These are phyloP conservation scores for Eutrigla gurnardus DNA, from an alignment of 2,797 vertebrate genomes.

Conservation along the genomic window DNA sequence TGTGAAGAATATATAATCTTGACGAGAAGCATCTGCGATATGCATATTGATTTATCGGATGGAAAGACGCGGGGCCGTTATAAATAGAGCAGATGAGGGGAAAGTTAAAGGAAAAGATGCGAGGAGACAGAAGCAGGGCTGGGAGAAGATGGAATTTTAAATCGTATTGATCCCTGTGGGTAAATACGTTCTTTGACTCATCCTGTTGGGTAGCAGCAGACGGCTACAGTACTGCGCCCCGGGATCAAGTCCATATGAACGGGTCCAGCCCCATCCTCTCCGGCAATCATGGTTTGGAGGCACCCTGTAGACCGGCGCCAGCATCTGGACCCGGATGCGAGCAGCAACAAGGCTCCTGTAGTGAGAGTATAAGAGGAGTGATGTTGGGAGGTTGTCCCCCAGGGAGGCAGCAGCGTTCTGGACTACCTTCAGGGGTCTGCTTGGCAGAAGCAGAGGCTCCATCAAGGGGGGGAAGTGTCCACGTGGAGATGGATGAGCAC, in stretches of 20 bases:
- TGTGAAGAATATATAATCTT: slow-evolving; percentile 53
- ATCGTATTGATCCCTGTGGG: slow-evolving; percentile 53
- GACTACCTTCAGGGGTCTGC: background rate
- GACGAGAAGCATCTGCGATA: slow-evolving; percentile 50
- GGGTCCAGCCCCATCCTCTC: background rate
- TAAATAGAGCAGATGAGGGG: slow-evolving; percentile 35
- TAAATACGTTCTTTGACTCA: slow-evolving; percentile 39
- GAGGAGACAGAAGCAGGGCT: slow-evolving; percentile 15
- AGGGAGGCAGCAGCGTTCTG: background rate
- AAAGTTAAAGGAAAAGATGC: slow-evolving; percentile 44
- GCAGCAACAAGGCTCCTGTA: background rate
- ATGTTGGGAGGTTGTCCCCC: background rate
- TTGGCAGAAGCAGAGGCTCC: background rate
- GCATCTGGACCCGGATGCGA: background rate
- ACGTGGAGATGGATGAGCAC: background rate
- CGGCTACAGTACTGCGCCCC: background rate
- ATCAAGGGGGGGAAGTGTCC: background rate
- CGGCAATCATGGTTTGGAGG: background rate
- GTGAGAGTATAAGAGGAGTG: background rate
- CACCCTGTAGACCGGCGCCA: background rate
- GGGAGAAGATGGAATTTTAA: slow-evolving; percentile 42
- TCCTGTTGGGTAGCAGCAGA: slow-evolving; percentile 15
- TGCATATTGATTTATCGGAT: slow-evolving; percentile 71
- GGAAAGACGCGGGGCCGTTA: slow-evolving; percentile 54
- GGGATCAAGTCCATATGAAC: slow-evolving; percentile 1